Conservation (phyloP, 2,113 vertebrate species). For the Cyanoliseus patagonus region DNA sequence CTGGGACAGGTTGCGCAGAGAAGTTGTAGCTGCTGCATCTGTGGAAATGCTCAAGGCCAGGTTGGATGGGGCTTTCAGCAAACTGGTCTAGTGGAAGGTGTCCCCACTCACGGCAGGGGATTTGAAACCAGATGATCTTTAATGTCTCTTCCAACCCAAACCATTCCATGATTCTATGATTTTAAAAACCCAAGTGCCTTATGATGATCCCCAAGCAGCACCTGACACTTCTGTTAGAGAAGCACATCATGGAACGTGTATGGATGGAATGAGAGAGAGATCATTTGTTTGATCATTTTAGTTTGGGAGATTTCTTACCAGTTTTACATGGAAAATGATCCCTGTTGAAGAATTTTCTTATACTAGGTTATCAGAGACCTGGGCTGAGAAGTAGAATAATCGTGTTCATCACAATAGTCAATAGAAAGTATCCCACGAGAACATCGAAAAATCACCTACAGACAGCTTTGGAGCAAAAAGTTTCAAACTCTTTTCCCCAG, state of each 20-base stretch:
- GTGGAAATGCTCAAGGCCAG: not conserved
- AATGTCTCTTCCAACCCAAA: not conserved
- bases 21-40: not conserved
- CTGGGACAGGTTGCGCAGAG: not conserved
- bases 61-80: not conserved
- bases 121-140: not conserved
- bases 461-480: not conserved
- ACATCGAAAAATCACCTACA: not conserved
- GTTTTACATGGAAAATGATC: not conserved
- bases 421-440: not conserved
- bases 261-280: not conserved
- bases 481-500: not conserved
- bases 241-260: fast-evolving
- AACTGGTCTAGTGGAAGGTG: not conserved
- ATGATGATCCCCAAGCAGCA: not conserved
- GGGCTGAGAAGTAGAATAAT: not conserved
- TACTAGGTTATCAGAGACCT: not conserved
- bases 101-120: not conserved
- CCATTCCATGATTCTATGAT: not conserved
- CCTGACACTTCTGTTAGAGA: not conserved
- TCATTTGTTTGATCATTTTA: not conserved
- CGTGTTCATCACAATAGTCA: not conserved
- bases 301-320: not conserved
- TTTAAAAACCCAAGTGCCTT: not conserved
- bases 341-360: not conserved